Conservation (phyloP, 2,888 invertebrate genomes). For the Ornithoptera alexandrae region DNA sequence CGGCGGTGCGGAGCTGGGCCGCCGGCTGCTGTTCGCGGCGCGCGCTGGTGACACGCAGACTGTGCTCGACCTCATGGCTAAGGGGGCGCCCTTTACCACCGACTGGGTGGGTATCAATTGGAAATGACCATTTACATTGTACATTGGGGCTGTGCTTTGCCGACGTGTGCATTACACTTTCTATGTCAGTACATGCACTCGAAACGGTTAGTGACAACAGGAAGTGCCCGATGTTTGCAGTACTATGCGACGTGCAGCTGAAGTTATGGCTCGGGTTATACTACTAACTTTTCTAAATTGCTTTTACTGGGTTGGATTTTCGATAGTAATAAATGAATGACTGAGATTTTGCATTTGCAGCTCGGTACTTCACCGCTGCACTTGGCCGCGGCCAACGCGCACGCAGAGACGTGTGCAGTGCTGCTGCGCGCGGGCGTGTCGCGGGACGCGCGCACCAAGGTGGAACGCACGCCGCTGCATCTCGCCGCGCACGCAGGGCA, state of each 20-base stretch:
- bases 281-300: no score
- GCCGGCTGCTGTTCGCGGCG: constrained; percentile 88
- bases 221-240: no score
- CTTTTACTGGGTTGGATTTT: no score
- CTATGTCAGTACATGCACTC: no score
- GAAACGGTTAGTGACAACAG: no score
- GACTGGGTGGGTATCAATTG: constrained; percentile 86
- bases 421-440: constrained; percentile 92
- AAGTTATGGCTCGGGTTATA: no score
- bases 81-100: constrained; percentile 94
- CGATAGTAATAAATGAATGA: no score
- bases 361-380: constrained; percentile 94
- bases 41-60: constrained; percentile 87
- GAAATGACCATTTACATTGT: background rate
- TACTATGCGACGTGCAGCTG: no score
- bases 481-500: constrained; percentile 93
- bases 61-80: constrained; percentile 88
- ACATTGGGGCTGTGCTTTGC: no score
- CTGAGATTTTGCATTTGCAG: constrained; percentile 59
- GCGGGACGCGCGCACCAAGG: constrained; percentile 93
- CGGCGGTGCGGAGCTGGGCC: constrained; percentile 88
- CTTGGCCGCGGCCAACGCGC: constrained; percentile 88
- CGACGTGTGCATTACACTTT: no score
- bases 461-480: constrained; percentile 94
- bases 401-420: constrained; percentile 88